Percentiles rank a stretch among this genome's conserved stretches.
Evolutionary conservation across 1,140 invertebrate species (phyloP).

Genomic region (Acromyrmex charruanus): DNA sequence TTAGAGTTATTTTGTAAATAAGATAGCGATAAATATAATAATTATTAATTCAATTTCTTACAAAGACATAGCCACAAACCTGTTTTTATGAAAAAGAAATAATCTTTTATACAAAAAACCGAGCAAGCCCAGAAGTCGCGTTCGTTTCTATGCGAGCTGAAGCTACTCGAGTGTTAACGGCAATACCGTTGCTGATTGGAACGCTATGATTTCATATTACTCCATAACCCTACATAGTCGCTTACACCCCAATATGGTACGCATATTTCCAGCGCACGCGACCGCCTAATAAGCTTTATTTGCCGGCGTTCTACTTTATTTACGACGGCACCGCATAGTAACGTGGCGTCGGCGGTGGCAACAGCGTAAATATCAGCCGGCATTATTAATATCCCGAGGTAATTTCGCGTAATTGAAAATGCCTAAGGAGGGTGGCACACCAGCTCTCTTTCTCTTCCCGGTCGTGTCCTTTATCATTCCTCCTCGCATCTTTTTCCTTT

Average conservation of each 20-base stretch:
- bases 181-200: neutral
- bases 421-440: slow-evolving; percentile 72
- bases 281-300: slow-evolving; percentile 79
- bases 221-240: neutral
- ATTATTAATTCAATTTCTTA: neutral
- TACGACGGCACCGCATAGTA: slow-evolving; percentile 55
- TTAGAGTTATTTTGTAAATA: too few relatives aligned
- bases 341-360: neutral
- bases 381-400: slow-evolving; percentile 79
- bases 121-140: neutral
- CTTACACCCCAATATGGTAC: slow-evolving; percentile 19
- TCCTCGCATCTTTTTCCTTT: too few relatives aligned
- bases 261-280: slow-evolving; percentile 61
- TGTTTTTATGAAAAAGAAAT: neutral
- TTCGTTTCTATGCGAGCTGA: neutral
- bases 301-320: slow-evolving; percentile 69
- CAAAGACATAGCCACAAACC: neutral
- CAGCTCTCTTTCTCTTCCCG: slow-evolving; percentile 26
- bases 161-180: neutral
- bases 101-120: too few relatives aligned
- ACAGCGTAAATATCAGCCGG: slow-evolving; percentile 77
- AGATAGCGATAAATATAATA: neutral
- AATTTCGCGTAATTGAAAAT: slow-evolving; percentile 81
- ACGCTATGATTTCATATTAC: slow-evolving; percentile 25
- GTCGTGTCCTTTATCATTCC: neutral